Percentiles rank a stretch among this genome's conserved stretches.
These are phyloP conservation scores for Mnemiopsis leidyi DNA, from an alignment of 37 sponge, comb jelly and placozoan genomes.

Conservation along the genomic window DNA sequence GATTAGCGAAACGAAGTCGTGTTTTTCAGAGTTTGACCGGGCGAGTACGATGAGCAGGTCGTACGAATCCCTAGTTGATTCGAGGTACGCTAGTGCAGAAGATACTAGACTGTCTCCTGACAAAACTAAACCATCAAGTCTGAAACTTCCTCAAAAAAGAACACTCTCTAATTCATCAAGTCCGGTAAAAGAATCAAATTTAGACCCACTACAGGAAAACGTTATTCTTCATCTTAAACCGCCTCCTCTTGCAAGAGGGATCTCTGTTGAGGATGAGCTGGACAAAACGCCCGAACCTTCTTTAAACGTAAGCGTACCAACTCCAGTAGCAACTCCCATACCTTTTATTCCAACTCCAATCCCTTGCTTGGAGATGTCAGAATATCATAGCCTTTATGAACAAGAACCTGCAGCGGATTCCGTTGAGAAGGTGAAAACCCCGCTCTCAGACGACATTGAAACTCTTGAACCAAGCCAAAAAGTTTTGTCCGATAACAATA, in stretches of 20 bases:
- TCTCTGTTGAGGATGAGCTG: neutral
- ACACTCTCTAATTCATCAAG: neutral
- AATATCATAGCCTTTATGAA: neutral
- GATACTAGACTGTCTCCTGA: neutral
- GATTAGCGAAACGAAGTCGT: neutral
- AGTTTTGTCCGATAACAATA: too few species aligned
- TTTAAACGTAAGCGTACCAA: neutral
- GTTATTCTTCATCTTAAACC: neutral
- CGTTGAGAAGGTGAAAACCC: neutral
- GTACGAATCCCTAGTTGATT: neutral
- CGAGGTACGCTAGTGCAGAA: neutral
- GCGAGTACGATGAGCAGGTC: slow-evolving; percentile 2
- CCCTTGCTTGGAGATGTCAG: neutral
- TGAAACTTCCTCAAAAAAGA: neutral
- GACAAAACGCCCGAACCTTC: neutral
- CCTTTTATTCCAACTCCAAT: neutral
- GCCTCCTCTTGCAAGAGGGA: neutral
- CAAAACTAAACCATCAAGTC: neutral
- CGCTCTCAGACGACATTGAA: neutral
- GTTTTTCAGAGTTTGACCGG: neutral
- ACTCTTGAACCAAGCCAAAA: neutral
- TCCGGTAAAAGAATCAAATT: neutral
- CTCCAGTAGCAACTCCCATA: neutral
- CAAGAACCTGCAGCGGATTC: neutral
- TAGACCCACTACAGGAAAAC: neutral